Conservation (phyloP, 2,888 invertebrate species). For the Phasia obesa region DNA sequence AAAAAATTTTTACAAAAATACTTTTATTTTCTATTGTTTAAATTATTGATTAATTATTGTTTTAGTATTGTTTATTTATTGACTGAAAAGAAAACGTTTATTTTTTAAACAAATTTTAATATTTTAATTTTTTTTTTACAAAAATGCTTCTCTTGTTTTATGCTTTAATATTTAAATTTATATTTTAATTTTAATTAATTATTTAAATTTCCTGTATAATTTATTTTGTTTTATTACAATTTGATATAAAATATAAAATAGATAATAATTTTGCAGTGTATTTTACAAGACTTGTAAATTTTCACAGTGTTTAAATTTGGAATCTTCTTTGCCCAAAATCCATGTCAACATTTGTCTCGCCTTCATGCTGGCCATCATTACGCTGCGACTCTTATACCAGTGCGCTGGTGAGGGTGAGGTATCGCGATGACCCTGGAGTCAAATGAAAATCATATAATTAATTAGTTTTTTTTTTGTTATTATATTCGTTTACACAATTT, state of each 20-base stretch:
- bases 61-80: slow-evolving; percentile 14
- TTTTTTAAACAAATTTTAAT: not conserved
- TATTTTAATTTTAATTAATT: slow-evolving; percentile 5
- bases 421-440: slow-evolving; percentile 81
- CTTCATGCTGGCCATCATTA: slow-evolving; percentile 93
- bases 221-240: slow-evolving; percentile 5
- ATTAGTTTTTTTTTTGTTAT: slow-evolving; percentile 27
- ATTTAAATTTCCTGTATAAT: slow-evolving; percentile 56
- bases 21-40: slow-evolving; percentile 34
- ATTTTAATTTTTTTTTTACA: slow-evolving; percentile 10
- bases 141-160: slow-evolving; percentile 29
- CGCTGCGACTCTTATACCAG: slow-evolving; percentile 93
- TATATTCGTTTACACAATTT: slow-evolving; percentile 14
- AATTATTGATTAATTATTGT: slow-evolving; percentile 41
- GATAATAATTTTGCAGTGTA: not conserved
- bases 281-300: slow-evolving; percentile 92
- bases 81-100: slow-evolving; percentile 27
- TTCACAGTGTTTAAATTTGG: slow-evolving; percentile 95
- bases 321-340: slow-evolving; percentile 95
- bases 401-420: slow-evolving; percentile 85
- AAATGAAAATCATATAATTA: slow-evolving; percentile 15
- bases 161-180: slow-evolving; percentile 24
- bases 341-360: slow-evolving; percentile 95
- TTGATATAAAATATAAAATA: not conserved
- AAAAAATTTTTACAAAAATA: slow-evolving; percentile 61